Evolutionary conservation across 2,113 vertebrate genomes (phyloP).

Genomic region (Propithecus coquereli): DNA sequence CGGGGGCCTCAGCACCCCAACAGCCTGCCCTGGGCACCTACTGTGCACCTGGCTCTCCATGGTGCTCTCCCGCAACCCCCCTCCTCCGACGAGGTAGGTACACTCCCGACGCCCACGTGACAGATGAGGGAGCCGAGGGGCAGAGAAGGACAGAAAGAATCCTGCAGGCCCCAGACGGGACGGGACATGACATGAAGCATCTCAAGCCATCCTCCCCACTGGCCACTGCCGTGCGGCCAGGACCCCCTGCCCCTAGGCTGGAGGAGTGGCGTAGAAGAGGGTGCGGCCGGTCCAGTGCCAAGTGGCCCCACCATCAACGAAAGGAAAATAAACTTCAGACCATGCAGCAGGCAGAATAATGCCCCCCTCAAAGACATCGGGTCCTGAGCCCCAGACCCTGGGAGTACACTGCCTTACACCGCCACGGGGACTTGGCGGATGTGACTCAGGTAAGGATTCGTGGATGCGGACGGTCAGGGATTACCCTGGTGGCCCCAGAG

Average conservation of each 20-base stretch:
- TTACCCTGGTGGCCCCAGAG: accelerated
- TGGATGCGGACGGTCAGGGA: not conserved
- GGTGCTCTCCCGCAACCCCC: not conserved
- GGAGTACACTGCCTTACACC: accelerated
- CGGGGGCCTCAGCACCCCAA: too few species aligned
- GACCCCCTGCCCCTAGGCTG: not conserved
- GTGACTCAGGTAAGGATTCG: accelerated
- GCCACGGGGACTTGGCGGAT: not conserved
- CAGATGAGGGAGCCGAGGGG: not conserved
- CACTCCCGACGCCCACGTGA: accelerated
- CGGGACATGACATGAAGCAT: not conserved
- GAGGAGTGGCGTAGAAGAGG: too few species aligned
- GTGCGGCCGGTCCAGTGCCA: accelerated
- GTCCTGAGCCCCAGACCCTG: not conserved
- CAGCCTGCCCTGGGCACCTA: not conserved
- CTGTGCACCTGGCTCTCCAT: accelerated
- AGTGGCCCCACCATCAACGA: not conserved
- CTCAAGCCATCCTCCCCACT: not conserved
- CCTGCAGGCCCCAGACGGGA: not conserved
- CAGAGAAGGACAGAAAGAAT: too few species aligned
- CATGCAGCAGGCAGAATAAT: accelerated
- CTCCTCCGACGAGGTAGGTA: accelerated
- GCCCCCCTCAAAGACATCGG: accelerated
- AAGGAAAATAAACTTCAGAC: not conserved
- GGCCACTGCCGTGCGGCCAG: not conserved